Conservation (phyloP, 2,888 invertebrate genomes). For the Spodoptera picta region DNA sequence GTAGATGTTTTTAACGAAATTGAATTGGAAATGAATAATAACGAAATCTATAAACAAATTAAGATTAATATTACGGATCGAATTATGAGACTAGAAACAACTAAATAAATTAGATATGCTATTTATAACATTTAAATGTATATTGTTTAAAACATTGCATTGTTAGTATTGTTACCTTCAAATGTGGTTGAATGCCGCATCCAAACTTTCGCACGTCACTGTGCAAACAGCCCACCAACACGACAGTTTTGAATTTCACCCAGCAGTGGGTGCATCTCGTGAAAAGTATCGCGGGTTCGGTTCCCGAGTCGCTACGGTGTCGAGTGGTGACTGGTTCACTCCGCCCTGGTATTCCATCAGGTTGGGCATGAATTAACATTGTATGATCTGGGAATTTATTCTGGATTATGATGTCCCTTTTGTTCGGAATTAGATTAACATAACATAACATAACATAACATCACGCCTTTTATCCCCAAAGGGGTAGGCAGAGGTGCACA, state of each 20-base stretch:
- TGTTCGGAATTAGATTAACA: no score
- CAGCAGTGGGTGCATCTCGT: conserved; percentile 71
- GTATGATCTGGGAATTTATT: conserved; percentile 27
- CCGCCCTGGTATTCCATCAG: conserved; percentile 38
- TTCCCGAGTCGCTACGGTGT: conserved; percentile 75
- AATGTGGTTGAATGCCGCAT: conserved; percentile 56
- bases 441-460: no score
- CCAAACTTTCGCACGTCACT: conserved; percentile 47
- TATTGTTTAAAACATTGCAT: no score
- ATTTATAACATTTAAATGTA: no score
- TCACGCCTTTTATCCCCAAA: no score
- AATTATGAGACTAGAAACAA: background rate
- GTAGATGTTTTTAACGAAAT: no score
- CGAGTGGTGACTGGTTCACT: conserved; percentile 76
- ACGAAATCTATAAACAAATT: no score
- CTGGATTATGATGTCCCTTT: no score
- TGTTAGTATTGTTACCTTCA: no score
- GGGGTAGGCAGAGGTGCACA: no score
- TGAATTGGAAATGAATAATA: no score
- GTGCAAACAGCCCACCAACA: conserved; percentile 76
- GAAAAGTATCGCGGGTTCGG: conserved; percentile 77
- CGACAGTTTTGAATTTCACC: conserved; percentile 79
- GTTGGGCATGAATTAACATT: conserved; percentile 23
- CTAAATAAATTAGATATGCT: background rate
- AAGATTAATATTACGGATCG: no score